These are phyloP conservation scores for Mongoloraphidia duomilia DNA, from an alignment of 2,888 invertebrate species.

Conservation along the genomic window DNA sequence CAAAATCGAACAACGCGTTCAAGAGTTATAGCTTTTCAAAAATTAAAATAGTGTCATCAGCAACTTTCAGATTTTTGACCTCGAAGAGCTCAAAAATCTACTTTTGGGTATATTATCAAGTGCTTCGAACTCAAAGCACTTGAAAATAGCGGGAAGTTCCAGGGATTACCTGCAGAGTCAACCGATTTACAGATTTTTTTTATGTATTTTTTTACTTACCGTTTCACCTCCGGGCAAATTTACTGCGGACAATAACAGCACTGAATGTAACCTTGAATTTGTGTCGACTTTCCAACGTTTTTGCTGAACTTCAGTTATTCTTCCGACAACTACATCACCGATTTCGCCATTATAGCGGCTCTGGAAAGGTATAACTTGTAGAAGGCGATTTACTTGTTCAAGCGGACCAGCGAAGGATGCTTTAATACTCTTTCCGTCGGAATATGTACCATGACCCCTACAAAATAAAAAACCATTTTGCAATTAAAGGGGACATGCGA, in stretches of 20 bases:
- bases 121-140: no score
- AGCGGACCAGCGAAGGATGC: constrained; percentile 91
- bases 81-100: no score
- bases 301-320: constrained; percentile 88
- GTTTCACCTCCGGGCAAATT: constrained; percentile 96
- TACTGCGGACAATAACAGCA: constrained; percentile 78
- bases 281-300: constrained; percentile 92
- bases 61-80: no score
- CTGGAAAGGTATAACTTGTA: constrained; percentile 82
- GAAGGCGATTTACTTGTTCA: constrained; percentile 87
- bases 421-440: constrained; percentile 66
- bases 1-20: no score
- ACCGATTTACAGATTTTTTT: no score
- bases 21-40: no score
- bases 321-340: constrained; percentile 91
- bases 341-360: constrained; percentile 86
- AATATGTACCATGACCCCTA: constrained; percentile 95
- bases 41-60: no score
- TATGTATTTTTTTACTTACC: constrained; percentile 33
- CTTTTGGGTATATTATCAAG: no score
- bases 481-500: constrained; percentile 1
- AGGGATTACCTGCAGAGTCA: no score
- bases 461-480: constrained; percentile 8
- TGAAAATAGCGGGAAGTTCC: no score
- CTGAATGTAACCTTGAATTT: constrained; percentile 77